Base-by-base conservation (phyloP, 1,140 invertebrate genomes). In the Cherax destructor region DNA sequence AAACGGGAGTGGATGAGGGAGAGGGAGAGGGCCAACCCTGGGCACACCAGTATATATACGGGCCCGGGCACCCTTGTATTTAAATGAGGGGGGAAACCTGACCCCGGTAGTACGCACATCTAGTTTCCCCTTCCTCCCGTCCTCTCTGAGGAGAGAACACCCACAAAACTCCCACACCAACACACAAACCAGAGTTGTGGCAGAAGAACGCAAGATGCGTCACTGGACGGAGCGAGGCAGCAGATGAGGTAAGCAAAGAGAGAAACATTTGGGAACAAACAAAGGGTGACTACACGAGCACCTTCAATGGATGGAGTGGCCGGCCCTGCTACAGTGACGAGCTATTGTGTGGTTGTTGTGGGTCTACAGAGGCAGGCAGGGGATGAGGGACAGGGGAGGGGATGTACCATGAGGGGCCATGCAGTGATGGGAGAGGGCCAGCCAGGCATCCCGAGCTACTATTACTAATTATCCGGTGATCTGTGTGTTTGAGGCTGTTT, bases 31-130 rank as follows among this genome's bases (percentile, higher is more conserved):
- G 77, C 13, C n/a, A 78, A 59, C 16, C 11, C 4, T n/a, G 41
- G 76, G 47, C 52, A 56, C 13, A 13, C 7, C 7, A 61, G n/a
- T 56, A 24, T 69, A 86, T 86, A 86, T 77, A 65, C 59, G 86
- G 86, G 77, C 47, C 18, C 21, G 16, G 13, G 61, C 30, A 81
- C 87, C 87, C 87, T 59, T 49, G 61, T 89, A 89, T 89, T 80
- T 52, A 83, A 89, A 89, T 89, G 87, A 89, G 79, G 80, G 87
- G 87, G 86, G 86, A 89, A 89, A 89, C 50, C 65, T 49, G 49
- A 81, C 65, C 65, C 50, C 77, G 86, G 41, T 80, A 88, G 49
- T 81, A 80, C 65, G 65, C 3, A 81, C 85, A 78, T 10, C 3
- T 3, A 10, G 61, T 24, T 78, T 87, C 52, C 13, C 24, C 52